Base-by-base conservation (phyloP, 2,888 invertebrate species). In the Stenoptilia bipunctidactyla region DNA sequence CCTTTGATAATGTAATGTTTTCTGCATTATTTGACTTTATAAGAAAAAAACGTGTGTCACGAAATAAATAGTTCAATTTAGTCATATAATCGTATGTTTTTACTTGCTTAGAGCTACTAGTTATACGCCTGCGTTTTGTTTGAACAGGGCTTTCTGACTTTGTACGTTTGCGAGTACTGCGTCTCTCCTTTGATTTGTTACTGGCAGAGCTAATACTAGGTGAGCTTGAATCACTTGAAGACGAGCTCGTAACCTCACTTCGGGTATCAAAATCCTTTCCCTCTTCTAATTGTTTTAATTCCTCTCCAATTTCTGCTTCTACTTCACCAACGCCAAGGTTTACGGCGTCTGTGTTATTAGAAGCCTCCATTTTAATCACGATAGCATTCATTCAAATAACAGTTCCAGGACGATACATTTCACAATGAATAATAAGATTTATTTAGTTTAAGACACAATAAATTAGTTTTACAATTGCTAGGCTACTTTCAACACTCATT, bases 21-120 rank as follows among this genome's bases (percentile, higher is more conserved):
- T 98, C 98, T 43, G 94, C 93, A 77, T 98, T 98, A 76, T 97
- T 98, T 38, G 97, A 97, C 80, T 98, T 98, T 57, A 98, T 97
- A 42, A 98, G 88, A 82, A 97, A 98, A 85, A 96, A 98, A 50
- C 92, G 88, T 37, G 98, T 94, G 67, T 96, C 96, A 52, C 96
- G 89, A 74, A 98, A 97, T 52, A 98, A 86, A 75, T 97, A 97
- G 80, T 95, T 96, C 50, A 98, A 76, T 77, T 95, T 94, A 15
- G 93, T 93, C 79, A 91, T 87, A 59, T 93, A 94, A 76, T 94
- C 94, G 61, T 93, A 93, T 8, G 90, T 90, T 69, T 91, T 91
- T 41, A 86, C 76, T 46, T 57, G 70, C 36, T 56, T 64, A 25
- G 65, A 56, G 36, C 12, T 40, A 15, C 71, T 58, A 40, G 65